These are phyloP conservation scores for Creontiades dilutus DNA, from an alignment of 2,888 invertebrate genomes.

Conservation along the genomic window DNA sequence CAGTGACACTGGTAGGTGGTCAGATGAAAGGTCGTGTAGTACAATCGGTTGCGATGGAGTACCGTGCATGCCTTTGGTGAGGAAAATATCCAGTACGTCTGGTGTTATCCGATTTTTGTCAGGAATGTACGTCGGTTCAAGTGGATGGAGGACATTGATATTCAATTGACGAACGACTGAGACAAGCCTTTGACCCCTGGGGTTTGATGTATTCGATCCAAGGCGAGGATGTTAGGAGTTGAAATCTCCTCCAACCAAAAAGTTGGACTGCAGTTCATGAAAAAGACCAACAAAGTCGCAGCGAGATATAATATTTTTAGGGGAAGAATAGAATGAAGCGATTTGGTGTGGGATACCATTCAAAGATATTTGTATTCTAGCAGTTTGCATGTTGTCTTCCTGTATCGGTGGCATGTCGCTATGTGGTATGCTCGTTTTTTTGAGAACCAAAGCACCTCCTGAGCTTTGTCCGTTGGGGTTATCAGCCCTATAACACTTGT, in stretches of 20 bases:
- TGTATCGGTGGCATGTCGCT: background rate
- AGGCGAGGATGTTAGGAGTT: background rate
- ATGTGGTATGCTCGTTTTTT: background rate
- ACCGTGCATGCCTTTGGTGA: background rate
- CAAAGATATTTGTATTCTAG: background rate
- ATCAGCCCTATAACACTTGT: background rate
- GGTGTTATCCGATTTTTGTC: background rate
- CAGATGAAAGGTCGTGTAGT: background rate
- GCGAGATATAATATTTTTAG: background rate
- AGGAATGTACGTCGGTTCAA: background rate
- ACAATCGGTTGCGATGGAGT: slow-evolving; percentile 12
- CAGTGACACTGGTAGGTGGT: background rate
- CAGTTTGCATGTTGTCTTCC: background rate
- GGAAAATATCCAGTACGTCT: background rate
- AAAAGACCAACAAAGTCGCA: background rate
- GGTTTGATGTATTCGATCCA: background rate
- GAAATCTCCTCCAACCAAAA: background rate
- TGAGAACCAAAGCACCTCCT: background rate
- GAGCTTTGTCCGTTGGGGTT: background rate
- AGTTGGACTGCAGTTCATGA: background rate
- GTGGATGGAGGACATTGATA: background rate
- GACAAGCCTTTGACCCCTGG: background rate
- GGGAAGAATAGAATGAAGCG: background rate
- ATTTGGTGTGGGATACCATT: background rate
- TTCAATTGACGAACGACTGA: background rate